Percentiles rank a stretch among this genome's conserved stretches.
phyloP scores from a whole-genome alignment of 2,888 invertebrate genomes.

The Noctua janthe region DNA sequence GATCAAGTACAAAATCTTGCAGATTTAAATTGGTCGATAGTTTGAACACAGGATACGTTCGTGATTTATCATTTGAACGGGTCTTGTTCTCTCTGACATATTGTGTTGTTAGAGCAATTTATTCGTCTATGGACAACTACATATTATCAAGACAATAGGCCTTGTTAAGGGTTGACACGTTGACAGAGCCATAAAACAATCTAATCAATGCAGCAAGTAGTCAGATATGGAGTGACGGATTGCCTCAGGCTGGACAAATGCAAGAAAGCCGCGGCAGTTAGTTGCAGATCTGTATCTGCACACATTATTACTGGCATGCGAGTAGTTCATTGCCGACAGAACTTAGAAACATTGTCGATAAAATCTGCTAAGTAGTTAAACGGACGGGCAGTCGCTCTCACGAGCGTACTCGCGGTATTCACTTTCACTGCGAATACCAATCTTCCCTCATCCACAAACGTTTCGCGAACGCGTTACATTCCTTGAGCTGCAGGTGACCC shows the following conservation, averaged over 20 bases:
- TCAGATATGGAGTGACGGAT: constrained; percentile 80
- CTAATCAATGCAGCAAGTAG: constrained; percentile 78
- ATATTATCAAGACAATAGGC: constrained; percentile 77
- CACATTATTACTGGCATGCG: constrained; percentile 77
- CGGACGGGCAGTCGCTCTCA: constrained; percentile 71
- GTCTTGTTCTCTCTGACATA: constrained; percentile 73
- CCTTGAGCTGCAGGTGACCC: constrained; percentile 67
- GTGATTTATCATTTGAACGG: constrained; percentile 73
- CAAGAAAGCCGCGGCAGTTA: constrained; percentile 73
- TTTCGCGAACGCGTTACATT: constrained; percentile 52
- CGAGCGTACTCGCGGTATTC: constrained; percentile 69
- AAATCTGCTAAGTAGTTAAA: constrained; percentile 73
- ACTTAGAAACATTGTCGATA: constrained; percentile 76
- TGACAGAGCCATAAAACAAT: constrained; percentile 79
- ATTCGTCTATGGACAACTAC: constrained; percentile 71
- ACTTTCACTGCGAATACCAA: constrained; percentile 79
- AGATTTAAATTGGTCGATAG: constrained; percentile 64
- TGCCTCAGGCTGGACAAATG: constrained; percentile 71
- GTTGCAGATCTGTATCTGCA: constrained; percentile 77
- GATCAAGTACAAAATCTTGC: constrained; percentile 60
- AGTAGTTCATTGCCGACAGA: constrained; percentile 77
- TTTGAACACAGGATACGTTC: constrained; percentile 68
- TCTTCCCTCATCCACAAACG: constrained; percentile 66
- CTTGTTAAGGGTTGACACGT: constrained; percentile 77
- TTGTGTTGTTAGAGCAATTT: constrained; percentile 74